Evolutionary conservation across 2,797 vertebrate genomes (phyloP).

Genomic region (Pygocentrus nattereri): DNA sequence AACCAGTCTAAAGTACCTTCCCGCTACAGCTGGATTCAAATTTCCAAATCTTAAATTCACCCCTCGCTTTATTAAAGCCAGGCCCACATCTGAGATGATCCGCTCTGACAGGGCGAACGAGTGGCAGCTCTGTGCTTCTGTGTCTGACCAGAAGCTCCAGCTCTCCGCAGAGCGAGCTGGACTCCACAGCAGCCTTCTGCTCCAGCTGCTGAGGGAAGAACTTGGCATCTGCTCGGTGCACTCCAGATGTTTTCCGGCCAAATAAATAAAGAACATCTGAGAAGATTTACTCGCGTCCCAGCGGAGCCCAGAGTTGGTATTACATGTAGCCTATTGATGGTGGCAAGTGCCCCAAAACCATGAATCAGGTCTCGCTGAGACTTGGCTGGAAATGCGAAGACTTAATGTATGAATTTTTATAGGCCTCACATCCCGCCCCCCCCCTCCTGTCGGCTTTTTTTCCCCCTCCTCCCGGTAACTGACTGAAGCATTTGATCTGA

Average conservation of each 20-base stretch:
- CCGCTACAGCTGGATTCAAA: background rate
- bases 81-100: constrained; percentile 3
- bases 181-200: constrained; percentile 29
- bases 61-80: background rate
- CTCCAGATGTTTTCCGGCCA: constrained; percentile 84
- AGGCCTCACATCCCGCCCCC: constrained; percentile 73
- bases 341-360: constrained; percentile 79
- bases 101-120: background rate
- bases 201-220: constrained; percentile 39
- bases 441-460: too few relatives aligned
- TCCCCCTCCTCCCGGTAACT: background rate
- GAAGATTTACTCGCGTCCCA: constrained; percentile 83
- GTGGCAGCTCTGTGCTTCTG: background rate
- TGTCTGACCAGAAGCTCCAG: constrained; percentile 10
- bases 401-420: constrained; percentile 80
- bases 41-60: background rate
- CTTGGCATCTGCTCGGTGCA: constrained; percentile 32
- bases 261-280: constrained; percentile 83
- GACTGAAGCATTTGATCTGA: background rate
- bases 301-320: constrained; percentile 77
- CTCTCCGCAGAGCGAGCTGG: constrained; percentile 19
- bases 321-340: constrained; percentile 82
- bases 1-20: background rate
- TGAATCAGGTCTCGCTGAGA: constrained; percentile 81
- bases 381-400: constrained; percentile 80